Percentiles rank a stretch among this genome's conserved stretches.
Evolutionary conservation across 2,888 invertebrate species (phyloP).

Genomic region (Metellina segmentata): DNA sequence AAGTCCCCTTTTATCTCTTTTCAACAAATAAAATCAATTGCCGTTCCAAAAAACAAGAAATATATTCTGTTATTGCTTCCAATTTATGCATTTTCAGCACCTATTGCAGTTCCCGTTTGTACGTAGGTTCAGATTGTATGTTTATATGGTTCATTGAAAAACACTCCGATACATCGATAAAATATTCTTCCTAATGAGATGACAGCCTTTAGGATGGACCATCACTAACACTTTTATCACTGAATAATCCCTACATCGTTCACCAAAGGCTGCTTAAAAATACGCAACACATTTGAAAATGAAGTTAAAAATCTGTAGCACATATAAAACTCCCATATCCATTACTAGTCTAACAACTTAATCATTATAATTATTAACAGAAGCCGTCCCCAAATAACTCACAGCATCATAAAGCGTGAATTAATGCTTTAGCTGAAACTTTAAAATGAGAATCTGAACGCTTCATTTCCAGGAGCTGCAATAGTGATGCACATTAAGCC

Average conservation of each 20-base stretch:
- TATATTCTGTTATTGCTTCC: constrained; percentile 51
- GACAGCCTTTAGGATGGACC: background rate
- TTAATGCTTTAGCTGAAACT: too few relatives aligned
- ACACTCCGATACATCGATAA: background rate
- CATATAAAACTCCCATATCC: background rate
- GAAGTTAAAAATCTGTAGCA: background rate
- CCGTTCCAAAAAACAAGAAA: constrained; percentile 3
- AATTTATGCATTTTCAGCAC: constrained; percentile 34
- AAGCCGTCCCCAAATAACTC: too few relatives aligned
- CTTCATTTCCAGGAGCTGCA: constrained; percentile 43
- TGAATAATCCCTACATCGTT: background rate
- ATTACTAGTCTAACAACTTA: background rate
- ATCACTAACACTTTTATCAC: background rate
- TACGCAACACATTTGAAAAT: background rate
- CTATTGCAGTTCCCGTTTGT: constrained; percentile 50
- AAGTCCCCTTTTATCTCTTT: background rate
- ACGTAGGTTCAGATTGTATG: background rate
- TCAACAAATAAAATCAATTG: background rate
- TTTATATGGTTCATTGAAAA: background rate
- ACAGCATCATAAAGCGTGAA: too few relatives aligned
- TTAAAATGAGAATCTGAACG: background rate
- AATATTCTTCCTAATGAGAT: background rate
- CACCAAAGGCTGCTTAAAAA: background rate
- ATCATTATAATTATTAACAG: too few relatives aligned
- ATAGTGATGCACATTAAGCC: constrained; percentile 54